A percentile compares a stretch with the other conserved stretches of the same genome.
These are phyloP conservation scores for Pituophis catenifer DNA, from an alignment of 2,113 vertebrate genomes.

Conservation along the genomic window DNA sequence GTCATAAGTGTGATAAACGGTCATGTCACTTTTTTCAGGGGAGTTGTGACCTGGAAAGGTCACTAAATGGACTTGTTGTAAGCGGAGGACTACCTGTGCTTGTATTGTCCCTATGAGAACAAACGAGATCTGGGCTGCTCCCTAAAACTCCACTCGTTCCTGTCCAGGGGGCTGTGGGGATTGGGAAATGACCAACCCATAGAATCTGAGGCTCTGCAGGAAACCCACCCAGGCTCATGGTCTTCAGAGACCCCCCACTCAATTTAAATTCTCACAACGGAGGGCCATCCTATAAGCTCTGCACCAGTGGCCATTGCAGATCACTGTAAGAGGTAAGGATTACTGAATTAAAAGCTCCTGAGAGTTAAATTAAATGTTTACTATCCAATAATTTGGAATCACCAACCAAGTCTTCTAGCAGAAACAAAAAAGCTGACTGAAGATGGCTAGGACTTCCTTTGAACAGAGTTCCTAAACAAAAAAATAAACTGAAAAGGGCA, in stretches of 20 bases:
- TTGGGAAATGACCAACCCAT: background rate
- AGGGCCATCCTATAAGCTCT: background rate
- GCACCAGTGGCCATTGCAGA: background rate
- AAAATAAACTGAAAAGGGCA: no score
- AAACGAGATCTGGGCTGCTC: background rate
- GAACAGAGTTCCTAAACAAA: no score
- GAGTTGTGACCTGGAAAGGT: no score
- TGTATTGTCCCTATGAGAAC: background rate
- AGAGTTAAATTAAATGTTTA: background rate
- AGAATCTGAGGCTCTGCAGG: background rate
- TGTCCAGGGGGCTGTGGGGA: background rate
- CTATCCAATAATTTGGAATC: no score
- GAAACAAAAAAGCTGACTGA: no score
- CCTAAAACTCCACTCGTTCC: background rate
- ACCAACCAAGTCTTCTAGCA: no score
- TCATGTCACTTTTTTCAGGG: no score
- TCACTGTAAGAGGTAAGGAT: background rate
- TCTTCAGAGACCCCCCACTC: background rate
- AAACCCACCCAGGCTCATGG: background rate
- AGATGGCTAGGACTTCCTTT: no score
- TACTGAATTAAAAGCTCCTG: background rate
- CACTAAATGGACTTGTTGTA: no score
- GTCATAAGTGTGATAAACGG: no score
- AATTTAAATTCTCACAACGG: background rate
- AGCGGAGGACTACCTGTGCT: no score